phyloP scores from a whole-genome alignment of 2,797 vertebrate species.

The Phoeniculus purpureus region DNA sequence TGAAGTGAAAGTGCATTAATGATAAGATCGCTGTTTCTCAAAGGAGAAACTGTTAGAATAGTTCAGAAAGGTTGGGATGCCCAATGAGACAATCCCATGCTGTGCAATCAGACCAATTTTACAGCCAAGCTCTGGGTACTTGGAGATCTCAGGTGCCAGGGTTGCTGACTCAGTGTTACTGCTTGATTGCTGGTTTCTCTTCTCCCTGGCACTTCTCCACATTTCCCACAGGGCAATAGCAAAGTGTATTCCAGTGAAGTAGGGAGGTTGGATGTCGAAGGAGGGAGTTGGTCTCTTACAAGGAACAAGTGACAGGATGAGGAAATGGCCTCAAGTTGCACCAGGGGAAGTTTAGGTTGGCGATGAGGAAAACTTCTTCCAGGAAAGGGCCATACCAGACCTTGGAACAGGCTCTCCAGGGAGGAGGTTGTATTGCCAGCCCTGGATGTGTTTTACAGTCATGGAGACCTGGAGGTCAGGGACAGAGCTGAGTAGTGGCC shows the following conservation, averaged over 20 bases:
- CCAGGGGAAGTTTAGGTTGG: too few species aligned
- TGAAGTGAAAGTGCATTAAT: not conserved
- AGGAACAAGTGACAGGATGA: too few species aligned
- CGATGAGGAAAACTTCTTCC: too few species aligned
- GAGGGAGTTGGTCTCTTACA: too few species aligned
- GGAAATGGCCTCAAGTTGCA: too few species aligned
- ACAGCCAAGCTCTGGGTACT: conserved; percentile 6
- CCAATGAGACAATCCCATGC: not conserved
- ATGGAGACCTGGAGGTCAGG: too few species aligned
- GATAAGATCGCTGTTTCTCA: not conserved
- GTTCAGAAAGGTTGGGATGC: not conserved
- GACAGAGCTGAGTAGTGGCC: too few species aligned
- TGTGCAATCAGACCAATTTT: conserved; percentile 41
- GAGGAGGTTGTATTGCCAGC: too few species aligned
- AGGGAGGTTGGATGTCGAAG: not conserved
- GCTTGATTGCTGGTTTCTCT: not conserved
- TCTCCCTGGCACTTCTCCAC: not conserved
- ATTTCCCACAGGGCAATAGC: conserved; percentile 24
- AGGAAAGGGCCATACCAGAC: too few species aligned
- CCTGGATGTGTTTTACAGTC: too few species aligned
- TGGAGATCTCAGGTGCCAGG: not conserved
- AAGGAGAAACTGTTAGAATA: not conserved
- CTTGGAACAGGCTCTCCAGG: too few species aligned
- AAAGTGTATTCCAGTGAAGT: conserved; percentile 28
- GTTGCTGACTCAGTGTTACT: not conserved